These are phyloP conservation scores for Drosophila sordidula DNA, from an alignment of 2,888 invertebrate genomes.

Conservation along the genomic window DNA sequence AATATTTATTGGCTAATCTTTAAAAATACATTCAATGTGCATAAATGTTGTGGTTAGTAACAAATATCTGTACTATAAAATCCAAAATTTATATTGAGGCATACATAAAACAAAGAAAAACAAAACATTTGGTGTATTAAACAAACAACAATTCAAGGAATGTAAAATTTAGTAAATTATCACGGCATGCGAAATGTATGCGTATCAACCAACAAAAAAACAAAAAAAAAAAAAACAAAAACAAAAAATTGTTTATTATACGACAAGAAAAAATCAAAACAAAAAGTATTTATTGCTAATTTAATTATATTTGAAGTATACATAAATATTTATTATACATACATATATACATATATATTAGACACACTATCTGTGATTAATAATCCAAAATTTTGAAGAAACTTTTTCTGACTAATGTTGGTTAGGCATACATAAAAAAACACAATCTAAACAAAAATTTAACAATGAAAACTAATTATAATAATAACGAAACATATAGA, in stretches of 20 bases:
- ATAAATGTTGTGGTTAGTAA: conserved; percentile 75
- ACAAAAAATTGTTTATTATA: conserved; percentile 59
- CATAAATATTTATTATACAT: conserved; percentile 80
- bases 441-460: conserved; percentile 52
- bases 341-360: conserved; percentile 81
- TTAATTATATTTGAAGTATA: conserved; percentile 80
- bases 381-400: conserved; percentile 86
- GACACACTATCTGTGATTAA: conserved; percentile 86
- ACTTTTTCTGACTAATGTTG: conserved; percentile 84
- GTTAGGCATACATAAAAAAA: conserved; percentile 69
- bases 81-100: conserved; percentile 55
- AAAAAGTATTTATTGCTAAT: conserved; percentile 82
- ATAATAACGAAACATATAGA: conserved; percentile 53
- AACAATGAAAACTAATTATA: conserved; percentile 55
- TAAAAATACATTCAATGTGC: conserved; percentile 70
- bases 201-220: conserved; percentile 35
- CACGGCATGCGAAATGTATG: conserved; percentile 33
- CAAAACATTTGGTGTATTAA: conserved; percentile 54
- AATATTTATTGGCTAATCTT: conserved; percentile 64
- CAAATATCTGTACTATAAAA: conserved; percentile 34
- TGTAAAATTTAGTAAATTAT: conserved; percentile 56
- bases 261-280: conserved; percentile 37
- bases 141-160: conserved; percentile 26
- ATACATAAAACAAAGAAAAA: conserved; percentile 16
- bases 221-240: no score